Conservation (phyloP, 2,888 invertebrate species). For the Nemapogon koenigi region DNA sequence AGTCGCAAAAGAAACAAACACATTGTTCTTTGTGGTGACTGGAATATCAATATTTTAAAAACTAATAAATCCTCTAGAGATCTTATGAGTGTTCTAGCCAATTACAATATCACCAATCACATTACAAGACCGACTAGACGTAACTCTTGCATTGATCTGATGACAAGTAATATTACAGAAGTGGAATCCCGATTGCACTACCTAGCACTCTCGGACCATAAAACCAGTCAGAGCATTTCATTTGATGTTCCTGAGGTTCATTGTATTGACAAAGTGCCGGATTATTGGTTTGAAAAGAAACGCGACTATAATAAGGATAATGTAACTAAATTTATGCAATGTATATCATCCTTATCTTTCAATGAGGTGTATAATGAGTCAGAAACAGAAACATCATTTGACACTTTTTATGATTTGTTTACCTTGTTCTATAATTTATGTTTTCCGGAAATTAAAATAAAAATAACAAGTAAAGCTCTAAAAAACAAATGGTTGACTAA, state of each 20-base stretch:
- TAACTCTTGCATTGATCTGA: conserved; percentile 3
- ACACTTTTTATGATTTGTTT: no score
- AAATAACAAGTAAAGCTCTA: no score
- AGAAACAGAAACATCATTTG: no score
- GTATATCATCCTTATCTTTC: no score
- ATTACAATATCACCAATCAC: neutral
- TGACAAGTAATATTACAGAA: neutral
- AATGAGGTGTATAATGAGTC: neutral
- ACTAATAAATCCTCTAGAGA: no score
- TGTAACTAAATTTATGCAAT: neutral
- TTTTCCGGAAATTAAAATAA: no score
- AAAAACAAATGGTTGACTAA: no score
- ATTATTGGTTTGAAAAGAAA: neutral
- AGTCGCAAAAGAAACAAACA: neutral
- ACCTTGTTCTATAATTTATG: no score
- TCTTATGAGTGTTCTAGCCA: neutral
- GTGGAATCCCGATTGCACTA: neutral
- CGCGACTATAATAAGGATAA: neutral
- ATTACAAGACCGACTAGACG: conserved; percentile 1
- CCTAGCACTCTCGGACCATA: conserved; percentile 2
- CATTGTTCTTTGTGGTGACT: no score
- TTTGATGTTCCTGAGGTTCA: neutral
- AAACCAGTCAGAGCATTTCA: neutral
- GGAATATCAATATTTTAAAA: no score
- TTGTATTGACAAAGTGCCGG: no score